These are phyloP conservation scores for Myodes glareolus DNA, from an alignment of 2,113 vertebrate genomes.

Conservation along the genomic window DNA sequence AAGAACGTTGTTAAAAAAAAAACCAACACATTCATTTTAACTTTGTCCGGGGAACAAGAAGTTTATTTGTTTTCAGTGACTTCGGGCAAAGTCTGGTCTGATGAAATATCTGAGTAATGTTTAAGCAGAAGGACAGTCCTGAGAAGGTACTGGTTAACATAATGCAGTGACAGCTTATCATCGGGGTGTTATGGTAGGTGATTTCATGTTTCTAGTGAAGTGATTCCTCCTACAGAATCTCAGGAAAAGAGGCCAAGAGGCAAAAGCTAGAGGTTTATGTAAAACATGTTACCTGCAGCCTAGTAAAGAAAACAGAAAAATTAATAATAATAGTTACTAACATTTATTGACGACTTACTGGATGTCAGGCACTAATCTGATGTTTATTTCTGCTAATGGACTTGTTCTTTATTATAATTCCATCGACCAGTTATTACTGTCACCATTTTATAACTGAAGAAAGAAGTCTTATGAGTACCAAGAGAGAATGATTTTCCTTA, in stretches of 20 bases:
- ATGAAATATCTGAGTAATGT: slow-evolving; percentile 84
- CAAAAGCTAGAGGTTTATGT: not conserved
- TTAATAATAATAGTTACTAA: not conserved
- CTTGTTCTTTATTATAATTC: not conserved
- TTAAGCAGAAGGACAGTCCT: slow-evolving; percentile 69
- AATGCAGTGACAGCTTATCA: no score
- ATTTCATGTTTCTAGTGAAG: not conserved
- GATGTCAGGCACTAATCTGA: not conserved
- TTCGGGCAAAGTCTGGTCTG: slow-evolving; percentile 59
- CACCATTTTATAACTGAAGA: not conserved
- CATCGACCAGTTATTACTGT: not conserved
- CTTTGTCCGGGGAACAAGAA: slow-evolving; percentile 40
- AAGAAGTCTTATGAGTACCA: not conserved
- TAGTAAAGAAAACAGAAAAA: not conserved
- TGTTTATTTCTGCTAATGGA: not conserved
- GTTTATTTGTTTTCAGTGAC: slow-evolving; percentile 78
- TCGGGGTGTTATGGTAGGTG: not conserved
- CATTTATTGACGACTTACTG: not conserved
- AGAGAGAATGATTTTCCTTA: not conserved
- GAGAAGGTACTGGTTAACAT: not conserved
- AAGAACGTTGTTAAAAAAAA: not conserved
- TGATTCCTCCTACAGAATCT: not conserved
- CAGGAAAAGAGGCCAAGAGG: not conserved
- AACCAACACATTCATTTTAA: not conserved
- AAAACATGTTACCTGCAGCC: not conserved